Conservation (phyloP, 1,140 invertebrate genomes). For the Mesaphorura yosii region DNA sequence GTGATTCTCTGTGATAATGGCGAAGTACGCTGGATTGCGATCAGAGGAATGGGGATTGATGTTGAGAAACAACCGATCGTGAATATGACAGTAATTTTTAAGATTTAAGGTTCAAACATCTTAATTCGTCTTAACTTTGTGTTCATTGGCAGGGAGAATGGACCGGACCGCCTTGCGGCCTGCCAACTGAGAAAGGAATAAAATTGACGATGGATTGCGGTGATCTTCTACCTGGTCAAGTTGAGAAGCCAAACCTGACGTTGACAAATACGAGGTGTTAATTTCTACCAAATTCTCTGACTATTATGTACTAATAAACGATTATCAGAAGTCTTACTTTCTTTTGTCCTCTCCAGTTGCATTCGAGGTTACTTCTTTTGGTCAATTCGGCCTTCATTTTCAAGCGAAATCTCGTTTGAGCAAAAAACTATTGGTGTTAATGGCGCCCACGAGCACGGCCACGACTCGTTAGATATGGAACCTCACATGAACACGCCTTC, state of each 20-base stretch:
- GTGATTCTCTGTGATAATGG: slow-evolving; percentile 26
- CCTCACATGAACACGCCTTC: too few species aligned
- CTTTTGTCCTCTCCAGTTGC: slow-evolving; percentile 9
- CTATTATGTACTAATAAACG: not conserved
- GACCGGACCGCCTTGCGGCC: slow-evolving; percentile 21
- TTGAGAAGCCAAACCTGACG: not conserved
- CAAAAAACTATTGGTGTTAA: too few species aligned
- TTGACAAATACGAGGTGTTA: slow-evolving; percentile 18
- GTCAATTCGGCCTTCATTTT: slow-evolving; percentile 14
- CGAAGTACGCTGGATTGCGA: slow-evolving; percentile 24
- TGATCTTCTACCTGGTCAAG: slow-evolving; percentile 14
- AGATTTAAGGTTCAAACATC: too few species aligned
- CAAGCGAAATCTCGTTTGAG: too few species aligned
- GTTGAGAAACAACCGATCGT: not conserved
- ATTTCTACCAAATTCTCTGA: not conserved
- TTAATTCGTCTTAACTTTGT: too few species aligned
- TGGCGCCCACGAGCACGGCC: too few species aligned
- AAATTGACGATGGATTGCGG: slow-evolving; percentile 15
- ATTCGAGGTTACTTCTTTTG: slow-evolving; percentile 21
- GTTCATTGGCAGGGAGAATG: slow-evolving; percentile 17
- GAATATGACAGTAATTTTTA: slow-evolving; percentile 14
- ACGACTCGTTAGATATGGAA: too few species aligned
- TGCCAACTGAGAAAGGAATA: slow-evolving; percentile 11
- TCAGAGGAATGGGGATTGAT: slow-evolving; percentile 20
- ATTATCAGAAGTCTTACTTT: not conserved